A percentile compares a stretch with the other conserved stretches of the same genome.
phyloP scores from a whole-genome alignment of 2,113 vertebrate genomes.

The Gavialis gangeticus region DNA sequence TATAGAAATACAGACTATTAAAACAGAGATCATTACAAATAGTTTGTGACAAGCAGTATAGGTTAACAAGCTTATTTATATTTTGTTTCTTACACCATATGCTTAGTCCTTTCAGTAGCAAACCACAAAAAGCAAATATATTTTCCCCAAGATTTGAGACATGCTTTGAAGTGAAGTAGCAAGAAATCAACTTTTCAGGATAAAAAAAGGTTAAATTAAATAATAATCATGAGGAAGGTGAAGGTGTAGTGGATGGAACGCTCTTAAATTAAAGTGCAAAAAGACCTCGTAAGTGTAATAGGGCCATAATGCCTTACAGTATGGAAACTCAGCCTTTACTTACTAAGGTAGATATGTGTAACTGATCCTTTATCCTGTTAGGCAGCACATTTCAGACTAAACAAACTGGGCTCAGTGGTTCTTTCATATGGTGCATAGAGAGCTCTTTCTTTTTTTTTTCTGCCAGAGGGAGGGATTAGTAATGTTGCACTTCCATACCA shows the following conservation, averaged over 20 bases:
- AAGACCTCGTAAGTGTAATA: not conserved
- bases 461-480: conserved; percentile 23
- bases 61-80: not conserved
- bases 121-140: conserved; percentile 22
- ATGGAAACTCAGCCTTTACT: not conserved
- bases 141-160: conserved; percentile 18
- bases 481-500: conserved; percentile 49
- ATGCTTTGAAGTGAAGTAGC: not conserved
- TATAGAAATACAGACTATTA: conserved; percentile 68
- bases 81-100: conserved; percentile 52
- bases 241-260: not conserved
- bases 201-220: not conserved
- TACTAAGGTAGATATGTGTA: not conserved
- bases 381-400: conserved; percentile 66
- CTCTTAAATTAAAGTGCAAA: not conserved
- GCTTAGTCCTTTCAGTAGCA: conserved; percentile 34
- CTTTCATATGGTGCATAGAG: conserved; percentile 16
- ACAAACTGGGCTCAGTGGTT: not conserved
- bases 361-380: conserved; percentile 67
- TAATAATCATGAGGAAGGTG: not conserved
- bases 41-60: conserved; percentile 48
- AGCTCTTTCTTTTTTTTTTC: not conserved
- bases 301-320: not conserved
- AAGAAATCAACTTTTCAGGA: not conserved
- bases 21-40: conserved; percentile 64